These are phyloP conservation scores for Copsychus sechellarum DNA, from an alignment of 2,113 vertebrate genomes.

Conservation along the genomic window DNA sequence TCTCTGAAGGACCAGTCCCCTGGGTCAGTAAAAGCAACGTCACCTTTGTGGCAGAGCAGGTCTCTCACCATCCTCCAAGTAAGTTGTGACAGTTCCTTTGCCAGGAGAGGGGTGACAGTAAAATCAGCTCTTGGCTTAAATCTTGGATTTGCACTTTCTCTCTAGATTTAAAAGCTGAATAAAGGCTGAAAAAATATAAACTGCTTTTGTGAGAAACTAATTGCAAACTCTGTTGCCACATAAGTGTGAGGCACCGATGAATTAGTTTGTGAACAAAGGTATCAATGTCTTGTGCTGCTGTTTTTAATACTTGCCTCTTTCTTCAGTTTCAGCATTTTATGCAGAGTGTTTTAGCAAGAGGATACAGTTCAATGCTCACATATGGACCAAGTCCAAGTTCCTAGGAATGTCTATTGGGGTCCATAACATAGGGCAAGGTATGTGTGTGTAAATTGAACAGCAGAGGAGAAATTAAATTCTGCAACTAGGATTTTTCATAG, in stretches of 20 bases:
- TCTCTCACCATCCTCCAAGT: constrained; percentile 99
- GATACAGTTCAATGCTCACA: constrained; percentile 99
- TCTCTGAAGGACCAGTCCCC: constrained; percentile 92
- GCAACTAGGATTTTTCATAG: neutral
- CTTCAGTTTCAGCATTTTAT: constrained; percentile 97
- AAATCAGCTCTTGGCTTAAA: neutral
- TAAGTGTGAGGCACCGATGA: neutral
- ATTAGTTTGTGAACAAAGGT: neutral
- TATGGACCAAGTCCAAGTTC: constrained; percentile 99
- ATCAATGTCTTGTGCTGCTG: neutral
- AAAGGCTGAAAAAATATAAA: neutral
- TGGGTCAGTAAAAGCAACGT: constrained; percentile 88
- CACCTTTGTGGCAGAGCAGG: constrained; percentile 96
- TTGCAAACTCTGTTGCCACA: neutral
- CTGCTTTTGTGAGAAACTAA: neutral
- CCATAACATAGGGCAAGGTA: constrained; percentile 99
- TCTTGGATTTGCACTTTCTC: neutral
- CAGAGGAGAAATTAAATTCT: neutral
- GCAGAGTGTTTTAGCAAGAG: constrained; percentile 94
- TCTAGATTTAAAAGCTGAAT: neutral
- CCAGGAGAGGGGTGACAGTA: neutral
- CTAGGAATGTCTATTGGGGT: constrained; percentile 98
- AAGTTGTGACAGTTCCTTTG: constrained; percentile 64
- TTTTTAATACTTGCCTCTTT: neutral
- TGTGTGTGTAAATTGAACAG: neutral